A percentile compares a stretch with the other conserved stretches of the same genome.
These are phyloP conservation scores for Isotomurus palustris DNA, from an alignment of 2,888 invertebrate species.

Conservation along the genomic window DNA sequence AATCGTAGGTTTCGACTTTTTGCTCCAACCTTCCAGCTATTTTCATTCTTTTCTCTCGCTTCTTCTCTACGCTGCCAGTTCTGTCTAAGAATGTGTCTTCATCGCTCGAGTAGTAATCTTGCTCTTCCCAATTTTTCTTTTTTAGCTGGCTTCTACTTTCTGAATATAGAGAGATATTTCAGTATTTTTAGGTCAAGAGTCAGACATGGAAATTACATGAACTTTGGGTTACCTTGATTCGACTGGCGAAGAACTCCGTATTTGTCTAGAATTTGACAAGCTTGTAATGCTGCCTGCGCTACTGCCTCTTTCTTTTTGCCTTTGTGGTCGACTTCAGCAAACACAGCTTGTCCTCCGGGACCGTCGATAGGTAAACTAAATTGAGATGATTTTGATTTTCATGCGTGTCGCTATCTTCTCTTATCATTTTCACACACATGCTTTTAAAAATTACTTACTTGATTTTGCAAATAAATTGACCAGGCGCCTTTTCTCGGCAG, in stretches of 20 bases:
- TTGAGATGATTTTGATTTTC: not conserved
- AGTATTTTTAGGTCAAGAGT: not conserved
- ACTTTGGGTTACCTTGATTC: conserved; percentile 63
- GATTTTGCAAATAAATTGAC: conserved; percentile 76
- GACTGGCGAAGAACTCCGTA: conserved; percentile 80
- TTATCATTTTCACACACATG: not conserved
- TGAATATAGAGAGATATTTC: conserved; percentile 48
- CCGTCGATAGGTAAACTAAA: conserved; percentile 72
- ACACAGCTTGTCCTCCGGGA: conserved; percentile 63
- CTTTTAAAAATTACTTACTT: conserved; percentile 52
- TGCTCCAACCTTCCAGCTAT: conserved; percentile 56
- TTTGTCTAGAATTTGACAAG: conserved; percentile 83
- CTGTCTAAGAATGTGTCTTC: conserved; percentile 94
- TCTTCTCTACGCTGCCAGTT: conserved; percentile 86
- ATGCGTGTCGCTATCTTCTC: no score
- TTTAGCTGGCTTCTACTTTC: conserved; percentile 73
- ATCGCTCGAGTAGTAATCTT: conserved; percentile 90
- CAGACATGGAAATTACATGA: conserved; percentile 1
- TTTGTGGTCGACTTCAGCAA: conserved; percentile 78
- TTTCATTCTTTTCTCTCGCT: conserved; percentile 71
- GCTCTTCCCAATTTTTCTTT: conserved; percentile 71
- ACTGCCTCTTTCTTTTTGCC: conserved; percentile 95
- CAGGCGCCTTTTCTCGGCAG: conserved; percentile 77
- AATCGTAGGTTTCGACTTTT: conserved; percentile 56
- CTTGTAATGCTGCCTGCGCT: conserved; percentile 87